Conservation (phyloP, 2,888 invertebrate genomes). For the Agrilus cyanescens region DNA sequence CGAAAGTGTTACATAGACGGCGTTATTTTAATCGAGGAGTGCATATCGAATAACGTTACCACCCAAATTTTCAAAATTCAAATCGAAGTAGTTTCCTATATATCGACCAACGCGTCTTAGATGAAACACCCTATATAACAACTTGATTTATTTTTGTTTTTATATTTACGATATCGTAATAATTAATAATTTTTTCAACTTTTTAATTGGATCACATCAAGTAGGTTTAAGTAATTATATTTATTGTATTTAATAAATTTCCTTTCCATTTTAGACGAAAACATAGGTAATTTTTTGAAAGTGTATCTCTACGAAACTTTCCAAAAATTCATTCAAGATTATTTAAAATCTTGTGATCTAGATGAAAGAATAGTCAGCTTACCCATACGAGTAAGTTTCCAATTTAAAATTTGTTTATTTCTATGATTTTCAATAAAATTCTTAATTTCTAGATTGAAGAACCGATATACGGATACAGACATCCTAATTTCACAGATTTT, state of each 20-base stretch:
- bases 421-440: background rate
- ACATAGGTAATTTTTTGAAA: conserved; percentile 70
- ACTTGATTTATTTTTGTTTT: no score
- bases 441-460: conserved; percentile 45
- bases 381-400: conserved; percentile 46
- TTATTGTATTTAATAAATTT: background rate
- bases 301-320: conserved; percentile 64
- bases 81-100: no score
- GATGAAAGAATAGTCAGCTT: conserved; percentile 49
- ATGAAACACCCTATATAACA: no score
- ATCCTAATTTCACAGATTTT: conserved; percentile 86
- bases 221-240: background rate
- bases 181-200: no score
- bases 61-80: no score
- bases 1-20: no score
- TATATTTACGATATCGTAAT: no score
- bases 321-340: conserved; percentile 53
- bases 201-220: background rate
- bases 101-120: no score
- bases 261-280: conserved; percentile 57
- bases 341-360: conserved; percentile 51
- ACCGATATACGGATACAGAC: conserved; percentile 62
- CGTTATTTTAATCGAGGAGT: no score
- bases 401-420: background rate
- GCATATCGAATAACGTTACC: no score